Percentiles rank a stretch among this genome's conserved stretches.
These are phyloP conservation scores for Ips typographus DNA, from an alignment of 1,140 invertebrate species.

Conservation along the genomic window DNA sequence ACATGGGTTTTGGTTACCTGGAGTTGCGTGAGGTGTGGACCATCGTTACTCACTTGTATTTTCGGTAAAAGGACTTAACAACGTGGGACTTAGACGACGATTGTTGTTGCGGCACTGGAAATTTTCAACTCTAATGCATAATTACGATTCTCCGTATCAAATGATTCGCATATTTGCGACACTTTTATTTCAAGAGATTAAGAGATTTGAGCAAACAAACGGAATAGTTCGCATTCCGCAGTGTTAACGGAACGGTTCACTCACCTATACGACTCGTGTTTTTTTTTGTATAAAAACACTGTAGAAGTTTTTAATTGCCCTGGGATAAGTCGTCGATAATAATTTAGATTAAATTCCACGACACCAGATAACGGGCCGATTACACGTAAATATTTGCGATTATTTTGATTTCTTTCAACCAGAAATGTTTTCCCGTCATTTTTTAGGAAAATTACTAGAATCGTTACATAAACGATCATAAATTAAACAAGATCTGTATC, in stretches of 20 bases:
- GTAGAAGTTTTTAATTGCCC: slow-evolving; percentile 7
- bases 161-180: background rate
- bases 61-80: too few relatives aligned
- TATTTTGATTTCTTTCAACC: background rate
- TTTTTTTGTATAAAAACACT: slow-evolving; percentile 16
- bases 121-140: background rate
- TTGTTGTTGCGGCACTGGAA: background rate
- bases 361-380: slow-evolving; percentile 4
- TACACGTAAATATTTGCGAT: slow-evolving; percentile 7
- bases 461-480: too few relatives aligned
- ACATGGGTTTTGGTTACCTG: too few relatives aligned
- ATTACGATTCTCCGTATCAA: background rate
- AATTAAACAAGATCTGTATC: too few relatives aligned
- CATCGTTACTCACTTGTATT: too few relatives aligned
- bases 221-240: slow-evolving; percentile 8
- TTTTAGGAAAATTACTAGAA: background rate
- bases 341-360: slow-evolving; percentile 22
- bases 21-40: too few relatives aligned
- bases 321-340: slow-evolving; percentile 5
- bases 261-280: background rate
- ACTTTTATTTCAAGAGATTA: slow-evolving; percentile 15
- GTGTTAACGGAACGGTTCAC: background rate
- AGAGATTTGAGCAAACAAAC: slow-evolving; percentile 15
- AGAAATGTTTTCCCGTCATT: background rate
- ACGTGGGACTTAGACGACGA: background rate